Conservation (phyloP, 2,888 invertebrate species). For the Amphipoea lucens region DNA sequence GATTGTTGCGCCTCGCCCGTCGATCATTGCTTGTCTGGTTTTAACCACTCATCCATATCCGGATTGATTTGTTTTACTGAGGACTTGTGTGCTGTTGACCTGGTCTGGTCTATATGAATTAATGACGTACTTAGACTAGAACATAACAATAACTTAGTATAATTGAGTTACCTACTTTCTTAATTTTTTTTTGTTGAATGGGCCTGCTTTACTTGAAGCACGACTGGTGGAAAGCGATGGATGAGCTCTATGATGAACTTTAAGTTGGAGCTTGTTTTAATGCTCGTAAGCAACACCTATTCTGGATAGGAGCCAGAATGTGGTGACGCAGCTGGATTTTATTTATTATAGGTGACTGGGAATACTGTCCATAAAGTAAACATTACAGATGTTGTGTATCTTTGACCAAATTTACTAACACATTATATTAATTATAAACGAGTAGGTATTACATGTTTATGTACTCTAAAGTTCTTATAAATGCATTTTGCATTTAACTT, state of each 20-base stretch:
- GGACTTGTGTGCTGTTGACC: neutral
- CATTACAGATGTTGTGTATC: neutral
- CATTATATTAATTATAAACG: neutral
- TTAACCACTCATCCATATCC: constrained; percentile 4
- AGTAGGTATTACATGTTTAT: neutral
- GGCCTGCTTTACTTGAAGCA: neutral
- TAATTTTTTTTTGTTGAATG: neutral
- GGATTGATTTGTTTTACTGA: neutral
- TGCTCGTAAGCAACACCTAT: neutral
- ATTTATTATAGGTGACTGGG: constrained; percentile 2
- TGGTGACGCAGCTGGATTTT: neutral
- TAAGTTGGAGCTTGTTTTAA: neutral
- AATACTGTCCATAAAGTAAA: neutral
- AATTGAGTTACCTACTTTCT: neutral
- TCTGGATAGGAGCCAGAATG: constrained; percentile 13
- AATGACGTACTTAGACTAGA: neutral
- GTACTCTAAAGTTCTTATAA: neutral
- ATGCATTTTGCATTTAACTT: constrained; percentile 3
- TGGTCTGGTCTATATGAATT: neutral
- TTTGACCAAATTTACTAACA: neutral
- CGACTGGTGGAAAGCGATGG: neutral
- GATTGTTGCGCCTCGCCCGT: constrained; percentile 14
- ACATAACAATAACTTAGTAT: neutral
- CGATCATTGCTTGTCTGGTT: constrained; percentile 16
- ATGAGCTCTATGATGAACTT: neutral